Conservation (phyloP, 37 sponge, comb jelly and placozoan species). For the Mnemiopsis leidyi region DNA sequence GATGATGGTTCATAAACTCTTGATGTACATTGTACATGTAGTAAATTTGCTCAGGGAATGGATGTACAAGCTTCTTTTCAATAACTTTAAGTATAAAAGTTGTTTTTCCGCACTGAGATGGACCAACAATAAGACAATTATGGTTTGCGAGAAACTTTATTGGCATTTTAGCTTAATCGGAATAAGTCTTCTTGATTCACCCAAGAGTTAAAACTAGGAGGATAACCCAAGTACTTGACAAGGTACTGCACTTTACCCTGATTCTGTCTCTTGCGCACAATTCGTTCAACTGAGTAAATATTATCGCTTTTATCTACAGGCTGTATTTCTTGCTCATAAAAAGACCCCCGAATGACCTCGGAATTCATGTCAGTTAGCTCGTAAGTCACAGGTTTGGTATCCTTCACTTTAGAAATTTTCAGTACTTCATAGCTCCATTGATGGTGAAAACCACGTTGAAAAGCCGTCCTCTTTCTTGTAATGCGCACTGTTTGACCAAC, state of each 20-base stretch:
- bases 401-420: background rate
- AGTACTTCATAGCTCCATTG: constrained; percentile 39
- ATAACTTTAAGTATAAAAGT: background rate
- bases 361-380: background rate
- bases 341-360: background rate
- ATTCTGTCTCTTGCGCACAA: background rate
- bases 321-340: constrained; percentile 9
- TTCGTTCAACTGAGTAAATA: background rate
- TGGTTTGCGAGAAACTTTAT: constrained; percentile 18
- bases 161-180: background rate
- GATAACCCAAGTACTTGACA: constrained; percentile 44
- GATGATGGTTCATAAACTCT: background rate
- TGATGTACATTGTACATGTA: constrained; percentile 22
- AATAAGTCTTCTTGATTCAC: background rate
- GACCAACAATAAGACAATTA: constrained; percentile 1
- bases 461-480: background rate
- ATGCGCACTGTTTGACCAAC: constrained; percentile 23
- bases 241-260: background rate
- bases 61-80: background rate
- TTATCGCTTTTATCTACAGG: background rate
- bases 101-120: background rate
- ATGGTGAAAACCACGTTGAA: constrained; percentile 26
- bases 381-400: background rate
- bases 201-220: constrained; percentile 16
- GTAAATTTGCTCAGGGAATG: constrained; percentile 4